Evolutionary conservation across 1,140 invertebrate species (phyloP), one percentile per base, ranked within the genome.

Genomic region (Orius insidiosus): DNA sequence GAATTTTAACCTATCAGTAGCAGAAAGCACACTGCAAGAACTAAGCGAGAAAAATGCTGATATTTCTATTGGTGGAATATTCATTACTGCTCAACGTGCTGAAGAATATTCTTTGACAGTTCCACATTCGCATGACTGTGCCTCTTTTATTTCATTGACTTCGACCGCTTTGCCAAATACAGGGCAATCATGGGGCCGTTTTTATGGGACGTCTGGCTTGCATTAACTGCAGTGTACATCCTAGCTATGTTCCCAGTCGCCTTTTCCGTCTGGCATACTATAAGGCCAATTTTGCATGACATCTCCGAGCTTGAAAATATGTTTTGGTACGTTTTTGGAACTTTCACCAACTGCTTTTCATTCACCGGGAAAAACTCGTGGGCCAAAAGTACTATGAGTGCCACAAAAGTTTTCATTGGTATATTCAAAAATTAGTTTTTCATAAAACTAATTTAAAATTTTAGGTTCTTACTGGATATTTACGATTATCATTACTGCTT

Each of bases 171-270:
- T 83, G 45, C 78, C 79, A 78, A 76, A 54, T 82, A 82, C 59
- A 71, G 78, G 33, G 80, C 80, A n/a, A 80, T 84, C 34, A 70
- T 84, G 61, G 79, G 80, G 8, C 80, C 80, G 0, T 84, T 84
- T n/a, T n/a, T 79, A 49, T 78, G 76, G 70, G 70, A 72, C 6
- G 78, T 82, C 3, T 84, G 80, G 80, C 59, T 81, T 5, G 66
- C 74, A 8, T 53, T 84, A 8, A 78, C 73, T 5, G 60, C 71
- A 5, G 69, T 71, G 1, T 84, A 84, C 53, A 59, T 83, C n/a
- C 63, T 76, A 4, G 76, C 68, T 3, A 75, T 82, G 45, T 69
- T 82, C 48, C 76, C 78, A 2, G 62, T 82, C 41, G 68, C 75
- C 0, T 77, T 76, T n/a, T 78, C 78, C 1, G 74, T 78, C 48